A percentile compares a stretch with the other conserved stretches of the same genome.
phyloP scores from a whole-genome alignment of 2,888 invertebrate genomes.

The Stenurella melanura region DNA sequence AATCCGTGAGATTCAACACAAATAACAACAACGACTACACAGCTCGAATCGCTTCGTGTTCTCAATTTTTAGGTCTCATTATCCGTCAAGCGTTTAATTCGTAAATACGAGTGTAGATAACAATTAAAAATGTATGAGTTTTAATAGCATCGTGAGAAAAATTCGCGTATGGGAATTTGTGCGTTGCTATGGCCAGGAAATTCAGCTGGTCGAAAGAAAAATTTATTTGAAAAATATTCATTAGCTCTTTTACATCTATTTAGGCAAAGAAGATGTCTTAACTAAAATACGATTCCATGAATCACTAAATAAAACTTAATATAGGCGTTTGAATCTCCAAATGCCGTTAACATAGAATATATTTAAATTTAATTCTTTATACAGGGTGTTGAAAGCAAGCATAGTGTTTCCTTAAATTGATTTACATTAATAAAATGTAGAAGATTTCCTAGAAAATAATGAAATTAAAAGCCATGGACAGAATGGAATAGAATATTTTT shows the following conservation, averaged over 20 bases:
- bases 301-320: neutral
- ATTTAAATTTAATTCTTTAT: neutral
- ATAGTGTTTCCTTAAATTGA: no score
- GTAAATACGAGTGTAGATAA: constrained; percentile 16
- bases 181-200: neutral
- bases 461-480: no score
- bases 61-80: constrained; percentile 20
- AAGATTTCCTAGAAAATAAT: no score
- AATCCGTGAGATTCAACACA: constrained; percentile 19
- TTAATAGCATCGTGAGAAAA: constrained; percentile 8
- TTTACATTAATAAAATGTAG: no score
- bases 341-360: neutral
- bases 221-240: constrained; percentile 1
- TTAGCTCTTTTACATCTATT: neutral
- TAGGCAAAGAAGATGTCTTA: neutral
- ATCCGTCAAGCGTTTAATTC: neutral
- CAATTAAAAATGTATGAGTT: constrained; percentile 21
- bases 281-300: neutral
- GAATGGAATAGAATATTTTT: no score
- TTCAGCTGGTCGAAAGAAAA: neutral
- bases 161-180: neutral
- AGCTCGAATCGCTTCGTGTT: neutral
- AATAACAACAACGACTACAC: constrained; percentile 23
- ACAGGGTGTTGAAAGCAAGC: neutral
- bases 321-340: neutral